These are phyloP conservation scores for Acrobasis repandana DNA, from an alignment of 2,888 invertebrate genomes.

Conservation along the genomic window DNA sequence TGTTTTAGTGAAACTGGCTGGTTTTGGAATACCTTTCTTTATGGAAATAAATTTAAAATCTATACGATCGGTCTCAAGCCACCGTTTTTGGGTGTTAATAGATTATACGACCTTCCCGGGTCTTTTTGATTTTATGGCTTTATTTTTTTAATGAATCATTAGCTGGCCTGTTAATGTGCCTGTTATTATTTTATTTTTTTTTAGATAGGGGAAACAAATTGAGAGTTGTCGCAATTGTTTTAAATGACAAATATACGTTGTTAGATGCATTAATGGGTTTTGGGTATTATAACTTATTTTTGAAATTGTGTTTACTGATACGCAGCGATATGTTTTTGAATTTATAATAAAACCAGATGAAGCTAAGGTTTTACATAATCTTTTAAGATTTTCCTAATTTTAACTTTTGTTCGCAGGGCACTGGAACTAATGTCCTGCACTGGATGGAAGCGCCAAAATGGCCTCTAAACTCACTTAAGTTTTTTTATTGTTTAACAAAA, in stretches of 20 bases:
- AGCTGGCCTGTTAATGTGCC: constrained; percentile 23
- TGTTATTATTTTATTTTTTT: constrained; percentile 16
- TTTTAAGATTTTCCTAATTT: too few relatives aligned
- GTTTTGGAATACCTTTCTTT: constrained; percentile 38
- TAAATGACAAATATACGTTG: background rate
- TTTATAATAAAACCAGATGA: too few relatives aligned
- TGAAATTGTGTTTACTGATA: too few relatives aligned
- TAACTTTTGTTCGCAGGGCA: too few relatives aligned
- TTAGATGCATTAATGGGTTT: background rate
- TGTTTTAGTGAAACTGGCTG: background rate
- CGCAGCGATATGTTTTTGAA: too few relatives aligned
- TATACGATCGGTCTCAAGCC: constrained; percentile 62
- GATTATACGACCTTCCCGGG: constrained; percentile 47
- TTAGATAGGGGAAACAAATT: constrained; percentile 23
- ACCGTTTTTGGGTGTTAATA: constrained; percentile 76
- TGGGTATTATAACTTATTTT: too few relatives aligned
- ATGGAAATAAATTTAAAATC: constrained; percentile 70
- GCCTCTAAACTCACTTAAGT: too few relatives aligned
- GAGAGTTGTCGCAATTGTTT: constrained; percentile 20
- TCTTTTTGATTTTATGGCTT: constrained; percentile 51
- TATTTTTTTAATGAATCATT: constrained; percentile 43
- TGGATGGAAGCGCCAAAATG: too few relatives aligned
- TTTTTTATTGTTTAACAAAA: too few relatives aligned
- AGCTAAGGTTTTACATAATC: too few relatives aligned
- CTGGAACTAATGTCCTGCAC: too few relatives aligned